phyloP scores from a whole-genome alignment of 2,797 vertebrate species.

The Centroberyx gerrardi region DNA sequence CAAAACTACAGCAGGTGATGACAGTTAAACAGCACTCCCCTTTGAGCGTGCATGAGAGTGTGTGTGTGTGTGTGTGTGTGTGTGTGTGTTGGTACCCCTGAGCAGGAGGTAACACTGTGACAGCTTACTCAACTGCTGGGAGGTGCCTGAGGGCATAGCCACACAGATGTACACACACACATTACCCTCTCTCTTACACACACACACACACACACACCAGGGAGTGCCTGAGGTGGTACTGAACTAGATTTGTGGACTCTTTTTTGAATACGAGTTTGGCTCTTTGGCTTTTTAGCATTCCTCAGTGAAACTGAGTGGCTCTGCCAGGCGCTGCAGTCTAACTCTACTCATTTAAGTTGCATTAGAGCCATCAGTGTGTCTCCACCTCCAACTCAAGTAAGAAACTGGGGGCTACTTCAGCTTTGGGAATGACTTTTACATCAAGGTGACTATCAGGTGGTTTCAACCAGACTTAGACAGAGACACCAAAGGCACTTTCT shows the following conservation, averaged over 20 bases:
- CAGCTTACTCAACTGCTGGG: conserved; percentile 36
- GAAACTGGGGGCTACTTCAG: too few relatives aligned
- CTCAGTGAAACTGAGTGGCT: too few relatives aligned
- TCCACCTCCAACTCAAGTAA: not conserved
- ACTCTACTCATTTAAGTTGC: too few relatives aligned
- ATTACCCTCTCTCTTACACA: not conserved
- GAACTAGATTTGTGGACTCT: not conserved
- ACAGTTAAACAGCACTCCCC: conserved; percentile 32
- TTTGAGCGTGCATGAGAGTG: not conserved
- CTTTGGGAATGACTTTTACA: too few relatives aligned
- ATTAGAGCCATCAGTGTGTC: not conserved
- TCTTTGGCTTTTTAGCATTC: too few relatives aligned
- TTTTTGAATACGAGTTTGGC: too few relatives aligned
- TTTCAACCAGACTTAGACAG: too few relatives aligned
- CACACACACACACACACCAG: conserved; percentile 8
- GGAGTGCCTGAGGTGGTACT: not conserved
- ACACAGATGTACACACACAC: not conserved
- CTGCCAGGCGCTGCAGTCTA: too few relatives aligned
- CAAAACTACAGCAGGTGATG: conserved; percentile 40
- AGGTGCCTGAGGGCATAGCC: not conserved
- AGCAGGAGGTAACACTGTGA: conserved; percentile 18
- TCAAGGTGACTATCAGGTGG: too few relatives aligned
- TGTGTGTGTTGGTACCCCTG: not conserved
- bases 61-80: conserved; percentile 6
- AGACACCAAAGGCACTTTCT: too few relatives aligned